Percentiles rank a stretch among this genome's conserved stretches.
Conservation (phyloP, 23 tunicate genomes). For the Phallusia fumigata region DNA sequence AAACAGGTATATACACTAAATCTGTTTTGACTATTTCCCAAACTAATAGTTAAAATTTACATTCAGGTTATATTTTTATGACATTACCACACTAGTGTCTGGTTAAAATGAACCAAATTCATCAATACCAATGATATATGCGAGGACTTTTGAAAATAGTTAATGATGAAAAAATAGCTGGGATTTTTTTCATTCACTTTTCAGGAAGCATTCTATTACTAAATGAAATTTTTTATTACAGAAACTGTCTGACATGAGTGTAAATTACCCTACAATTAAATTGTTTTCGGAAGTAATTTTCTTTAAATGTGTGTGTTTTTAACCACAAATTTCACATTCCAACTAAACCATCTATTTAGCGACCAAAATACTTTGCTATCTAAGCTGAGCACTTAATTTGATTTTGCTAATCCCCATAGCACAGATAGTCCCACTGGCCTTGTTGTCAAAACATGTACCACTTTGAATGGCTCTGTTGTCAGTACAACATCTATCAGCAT, state of each 20-base stretch:
- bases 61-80: too few species aligned
- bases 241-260: too few species aligned
- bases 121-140: too few species aligned
- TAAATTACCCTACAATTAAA: too few species aligned
- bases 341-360: neutral
- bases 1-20: neutral
- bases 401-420: neutral
- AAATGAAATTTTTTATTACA: too few species aligned
- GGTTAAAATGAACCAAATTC: too few species aligned
- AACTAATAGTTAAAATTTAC: too few species aligned
- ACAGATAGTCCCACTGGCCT: neutral
- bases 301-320: neutral
- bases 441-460: neutral
- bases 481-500: slow-evolving; percentile 9
- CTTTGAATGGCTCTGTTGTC: slow-evolving; percentile 5
- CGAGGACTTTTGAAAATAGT: too few species aligned
- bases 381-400: neutral
- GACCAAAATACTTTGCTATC: neutral
- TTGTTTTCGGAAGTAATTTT: neutral
- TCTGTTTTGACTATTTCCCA: too few species aligned
- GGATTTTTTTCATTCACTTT: neutral
- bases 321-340: neutral
- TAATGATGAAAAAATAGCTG: neutral
- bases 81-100: too few species aligned
- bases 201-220: neutral